Base-by-base conservation (phyloP, 2,888 invertebrate genomes). In the Conchocele bisecta region DNA sequence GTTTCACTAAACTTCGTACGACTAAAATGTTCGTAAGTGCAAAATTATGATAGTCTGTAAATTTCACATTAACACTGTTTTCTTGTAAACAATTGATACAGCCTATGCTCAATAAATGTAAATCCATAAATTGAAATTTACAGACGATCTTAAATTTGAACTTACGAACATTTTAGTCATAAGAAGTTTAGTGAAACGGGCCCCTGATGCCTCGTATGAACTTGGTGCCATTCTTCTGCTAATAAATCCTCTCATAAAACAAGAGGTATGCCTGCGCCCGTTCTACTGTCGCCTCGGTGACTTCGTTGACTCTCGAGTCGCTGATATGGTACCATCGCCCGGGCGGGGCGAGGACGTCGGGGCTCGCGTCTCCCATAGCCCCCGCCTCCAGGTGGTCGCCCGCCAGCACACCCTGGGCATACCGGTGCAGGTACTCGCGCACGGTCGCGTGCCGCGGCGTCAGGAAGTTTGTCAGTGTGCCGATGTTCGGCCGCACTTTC, bases 281-380 rank as follows among this genome's bases (percentile, higher is more conserved):
- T 48, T 97, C 93, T 67, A 98, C 98, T 78, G 94, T 93, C 2
- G 94, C 94, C 91, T 97, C 96, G 2, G 88, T 80, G 26, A 96
- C 95, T 90, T 96, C 95, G 39, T 94, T 93, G 0, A 98, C 97
- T 87, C 95, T 94, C 67, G 95, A 95, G 92, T 99, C 99, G 65
- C 98, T 98, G 54, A 98, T 95, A 89, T 95, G 95, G 92, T 95
- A 99, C 99, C 99, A 99, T 86, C 94, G 95, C 13, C 96, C 96
- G 1, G 93, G 85, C 1, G 85, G 83, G 13, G 81, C 79, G 37
- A 84, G 68, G 82, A 78, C 72, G 24, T 83, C 84, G 17, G 79
- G 80, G 82, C 75, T 79, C 3, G 74, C 66, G 35, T 83, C 83
- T 13, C 82, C 81, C 4, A 51, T 37, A 4, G 59, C 67, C 6